Conservation (phyloP, 2,113 vertebrate species). For the Catharus minimus region DNA sequence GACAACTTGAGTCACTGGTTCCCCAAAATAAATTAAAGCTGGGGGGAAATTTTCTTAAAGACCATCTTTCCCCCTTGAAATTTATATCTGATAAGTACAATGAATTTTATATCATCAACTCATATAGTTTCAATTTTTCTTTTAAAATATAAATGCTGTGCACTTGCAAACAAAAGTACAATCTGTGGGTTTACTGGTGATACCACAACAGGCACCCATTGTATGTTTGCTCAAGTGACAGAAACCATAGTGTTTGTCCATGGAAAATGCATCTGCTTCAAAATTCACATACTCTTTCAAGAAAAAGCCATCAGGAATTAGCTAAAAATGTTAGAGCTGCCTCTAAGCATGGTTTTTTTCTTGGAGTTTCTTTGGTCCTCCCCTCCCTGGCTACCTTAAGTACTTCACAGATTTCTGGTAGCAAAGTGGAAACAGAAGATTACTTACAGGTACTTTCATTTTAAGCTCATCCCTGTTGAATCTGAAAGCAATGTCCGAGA, state of each 20-base stretch:
- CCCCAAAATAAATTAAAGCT: not conserved
- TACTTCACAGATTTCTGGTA: not conserved
- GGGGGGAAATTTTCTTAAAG: not conserved
- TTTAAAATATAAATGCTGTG: not conserved
- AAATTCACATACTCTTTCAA: not conserved
- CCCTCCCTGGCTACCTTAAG: not conserved
- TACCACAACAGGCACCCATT: not conserved
- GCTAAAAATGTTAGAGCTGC: not conserved
- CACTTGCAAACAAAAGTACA: not conserved
- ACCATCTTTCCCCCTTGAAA: not conserved
- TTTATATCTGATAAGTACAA: not conserved
- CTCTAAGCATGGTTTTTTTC: not conserved
- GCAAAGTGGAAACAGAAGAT: not conserved
- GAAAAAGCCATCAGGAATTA: not conserved
- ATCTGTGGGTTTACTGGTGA: accelerated
- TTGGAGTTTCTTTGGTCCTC: not conserved
- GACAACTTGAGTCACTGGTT: not conserved
- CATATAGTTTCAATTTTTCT: not conserved
- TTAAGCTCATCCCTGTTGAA: slow-evolving; percentile 97
- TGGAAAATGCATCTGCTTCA: not conserved
- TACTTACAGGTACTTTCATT: slow-evolving; percentile 97
- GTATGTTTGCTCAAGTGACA: not conserved
- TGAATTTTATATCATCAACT: not conserved
- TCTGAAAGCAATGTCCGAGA: slow-evolving; percentile 91
- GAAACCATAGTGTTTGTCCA: not conserved